These are phyloP conservation scores for Agrochola lychnidis DNA, from an alignment of 2,888 invertebrate genomes.

Conservation along the genomic window DNA sequence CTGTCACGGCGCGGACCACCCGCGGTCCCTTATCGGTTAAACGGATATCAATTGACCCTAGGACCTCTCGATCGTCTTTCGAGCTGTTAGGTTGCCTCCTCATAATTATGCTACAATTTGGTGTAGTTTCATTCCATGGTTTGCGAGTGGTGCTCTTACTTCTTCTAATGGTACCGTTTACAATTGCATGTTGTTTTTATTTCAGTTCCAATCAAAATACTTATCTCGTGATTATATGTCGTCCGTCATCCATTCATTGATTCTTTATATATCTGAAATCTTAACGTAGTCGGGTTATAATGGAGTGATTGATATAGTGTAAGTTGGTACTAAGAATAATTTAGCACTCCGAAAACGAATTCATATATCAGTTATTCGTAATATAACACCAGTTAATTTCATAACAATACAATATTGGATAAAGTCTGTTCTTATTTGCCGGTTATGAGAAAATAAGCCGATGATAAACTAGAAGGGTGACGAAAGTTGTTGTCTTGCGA, in stretches of 20 bases:
- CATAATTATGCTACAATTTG: background rate
- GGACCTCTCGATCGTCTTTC: conserved; percentile 3
- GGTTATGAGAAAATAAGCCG: conserved; percentile 9
- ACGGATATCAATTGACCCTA: conserved; percentile 23
- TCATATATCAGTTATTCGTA: background rate
- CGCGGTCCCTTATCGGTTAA: too few relatives aligned
- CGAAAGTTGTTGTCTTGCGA: conserved; percentile 1
- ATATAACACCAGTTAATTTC: conserved; percentile 1
- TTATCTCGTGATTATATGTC: background rate
- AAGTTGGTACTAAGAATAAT: background rate
- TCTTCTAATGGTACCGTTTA: background rate
- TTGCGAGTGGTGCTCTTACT: background rate
- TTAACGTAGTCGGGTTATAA: background rate
- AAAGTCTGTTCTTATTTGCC: conserved; percentile 14
- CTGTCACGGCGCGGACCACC: too few relatives aligned
- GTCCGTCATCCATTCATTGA: background rate
- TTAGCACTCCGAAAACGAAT: background rate
- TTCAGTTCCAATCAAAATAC: background rate
- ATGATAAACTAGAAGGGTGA: conserved; percentile 9
- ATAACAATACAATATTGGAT: conserved; percentile 9
- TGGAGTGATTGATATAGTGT: background rate
- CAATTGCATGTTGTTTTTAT: background rate
- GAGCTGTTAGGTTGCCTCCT: background rate
- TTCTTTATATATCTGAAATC: background rate
- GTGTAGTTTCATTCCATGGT: background rate